A percentile compares a stretch with the other conserved stretches of the same genome.
These are phyloP conservation scores for Thunnus maccoyii DNA, from an alignment of 2,113 vertebrate species.

Conservation along the genomic window DNA sequence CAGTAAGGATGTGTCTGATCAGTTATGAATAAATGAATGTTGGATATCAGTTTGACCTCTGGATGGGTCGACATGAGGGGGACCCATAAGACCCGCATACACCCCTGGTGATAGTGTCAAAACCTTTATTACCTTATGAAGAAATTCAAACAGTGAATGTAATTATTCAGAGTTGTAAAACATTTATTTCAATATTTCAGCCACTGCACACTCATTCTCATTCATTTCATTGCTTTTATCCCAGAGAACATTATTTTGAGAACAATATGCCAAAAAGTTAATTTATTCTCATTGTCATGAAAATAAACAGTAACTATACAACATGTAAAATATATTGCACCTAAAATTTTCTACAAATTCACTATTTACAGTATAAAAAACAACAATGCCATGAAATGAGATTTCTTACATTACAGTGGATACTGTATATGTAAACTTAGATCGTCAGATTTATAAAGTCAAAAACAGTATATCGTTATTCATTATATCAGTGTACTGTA, in stretches of 20 bases:
- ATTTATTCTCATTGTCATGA: constrained; percentile 34
- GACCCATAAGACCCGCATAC: too few species aligned
- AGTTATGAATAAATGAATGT: too few species aligned
- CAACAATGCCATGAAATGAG: background rate
- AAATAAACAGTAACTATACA: constrained; percentile 46
- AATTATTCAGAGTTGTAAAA: constrained; percentile 5
- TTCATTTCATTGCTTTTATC: constrained; percentile 23
- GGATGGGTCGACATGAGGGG: too few species aligned
- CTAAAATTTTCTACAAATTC: constrained; percentile 50
- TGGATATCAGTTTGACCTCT: too few species aligned
- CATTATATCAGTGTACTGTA: background rate
- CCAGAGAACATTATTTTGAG: background rate
- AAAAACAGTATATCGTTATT: constrained; percentile 12
- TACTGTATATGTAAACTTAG: constrained; percentile 21
- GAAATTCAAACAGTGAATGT: too few species aligned
- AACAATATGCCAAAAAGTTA: constrained; percentile 16
- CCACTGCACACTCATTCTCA: constrained; percentile 9
- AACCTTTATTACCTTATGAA: too few species aligned
- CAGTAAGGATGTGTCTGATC: too few species aligned
- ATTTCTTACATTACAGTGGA: constrained; percentile 34
- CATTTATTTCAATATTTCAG: constrained; percentile 18
- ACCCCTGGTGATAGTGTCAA: too few species aligned
- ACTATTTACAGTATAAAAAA: constrained; percentile 70
- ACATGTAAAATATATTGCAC: constrained; percentile 51
- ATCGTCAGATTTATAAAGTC: constrained; percentile 20